A percentile compares a stretch with the other conserved stretches of the same genome.
Evolutionary conservation across 2,113 vertebrate species (phyloP).

Genomic region (Indicator indicator): DNA sequence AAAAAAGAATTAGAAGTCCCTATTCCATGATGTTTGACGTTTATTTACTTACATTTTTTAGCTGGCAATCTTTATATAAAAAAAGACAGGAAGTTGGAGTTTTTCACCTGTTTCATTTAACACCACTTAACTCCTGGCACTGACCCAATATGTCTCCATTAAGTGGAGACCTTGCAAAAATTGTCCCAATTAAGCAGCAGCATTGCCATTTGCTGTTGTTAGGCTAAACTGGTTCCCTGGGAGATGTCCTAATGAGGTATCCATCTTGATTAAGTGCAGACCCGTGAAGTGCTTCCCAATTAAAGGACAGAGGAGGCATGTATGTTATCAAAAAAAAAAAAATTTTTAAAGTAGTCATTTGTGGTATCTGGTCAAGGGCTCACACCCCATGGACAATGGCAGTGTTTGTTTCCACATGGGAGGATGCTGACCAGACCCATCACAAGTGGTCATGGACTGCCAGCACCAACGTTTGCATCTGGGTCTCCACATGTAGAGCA

Average conservation of each 20-base stretch:
- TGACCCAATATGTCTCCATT: slow-evolving; percentile 65
- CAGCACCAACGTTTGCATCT: rapidly evolving
- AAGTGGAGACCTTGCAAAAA: slow-evolving; percentile 64
- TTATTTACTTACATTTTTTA: slow-evolving; percentile 31
- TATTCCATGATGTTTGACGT: neutral
- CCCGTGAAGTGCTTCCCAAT: slow-evolving; percentile 64
- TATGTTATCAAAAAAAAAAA: neutral
- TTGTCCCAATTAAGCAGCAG: slow-evolving; percentile 70
- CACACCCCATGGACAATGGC: neutral
- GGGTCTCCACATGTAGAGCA: neutral
- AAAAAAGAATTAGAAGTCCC: neutral
- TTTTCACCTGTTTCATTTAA: slow-evolving; percentile 70
- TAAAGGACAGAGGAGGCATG: slow-evolving; percentile 20
- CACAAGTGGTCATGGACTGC: neutral
- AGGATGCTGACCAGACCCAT: neutral
- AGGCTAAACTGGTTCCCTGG: slow-evolving; percentile 71
- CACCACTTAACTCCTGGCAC: slow-evolving; percentile 70
- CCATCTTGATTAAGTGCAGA: slow-evolving; percentile 69
- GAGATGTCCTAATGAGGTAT: slow-evolving; percentile 72
- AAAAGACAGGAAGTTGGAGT: slow-evolving; percentile 49
- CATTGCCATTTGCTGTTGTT: slow-evolving; percentile 62
- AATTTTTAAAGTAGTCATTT: neutral
- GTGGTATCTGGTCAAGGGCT: neutral
- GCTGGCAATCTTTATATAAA: slow-evolving; percentile 35
- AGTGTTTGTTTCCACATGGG: neutral